Evolutionary conservation across 2,113 vertebrate species (phyloP), one percentile per base, ranked within the genome.

Genomic region (Otocyon megalotis): DNA sequence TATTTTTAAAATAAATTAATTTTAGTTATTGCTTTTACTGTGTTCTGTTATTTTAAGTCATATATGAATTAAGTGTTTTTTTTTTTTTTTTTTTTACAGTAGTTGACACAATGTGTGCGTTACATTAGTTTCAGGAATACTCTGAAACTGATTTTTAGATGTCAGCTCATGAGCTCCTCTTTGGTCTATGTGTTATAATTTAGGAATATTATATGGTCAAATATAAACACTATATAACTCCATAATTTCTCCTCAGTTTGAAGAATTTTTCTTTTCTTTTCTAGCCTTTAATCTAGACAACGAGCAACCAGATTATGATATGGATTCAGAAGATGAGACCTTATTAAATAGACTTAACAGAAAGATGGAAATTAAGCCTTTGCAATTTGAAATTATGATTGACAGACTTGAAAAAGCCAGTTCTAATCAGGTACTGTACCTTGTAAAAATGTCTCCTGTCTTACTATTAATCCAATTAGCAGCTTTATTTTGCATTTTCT

Each of bases 281-380:
- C 14, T 98, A 99, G 99, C 99, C 67, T 99, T 99, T 93, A 99
- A 99, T 97, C 98, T 99, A 98, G 99, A 99, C 98, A 99, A 98
- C 72, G 99, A 99, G 9, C 99, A 99, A 98, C 99, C 99, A 72
- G 99, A 99, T 98, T 99, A 99, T 80, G 99, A 99, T 97, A 99
- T 99, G 99, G 99, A 99, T 98, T 99, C 99, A 5, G 99, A 99
- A 98, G 99, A 99, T 77, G 99, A 99, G 96, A 99, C 99, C 19
- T 98, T 99, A 80, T 99, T 99, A 96, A 99, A 99, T 98, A 98
- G 99, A 96, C 99, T 99, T 60, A 99, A 99, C 98, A 99, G 99
- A 96, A 99, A 99, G 97, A 99, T 99, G 99, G 99, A 99, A 98
- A 99, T 99, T 97, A 99, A 99, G 97, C 99, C 99, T 8, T 98